Conservation (phyloP, 35 echinoderm and acorn worm genomes). For the Ophiothrix spiculata region DNA sequence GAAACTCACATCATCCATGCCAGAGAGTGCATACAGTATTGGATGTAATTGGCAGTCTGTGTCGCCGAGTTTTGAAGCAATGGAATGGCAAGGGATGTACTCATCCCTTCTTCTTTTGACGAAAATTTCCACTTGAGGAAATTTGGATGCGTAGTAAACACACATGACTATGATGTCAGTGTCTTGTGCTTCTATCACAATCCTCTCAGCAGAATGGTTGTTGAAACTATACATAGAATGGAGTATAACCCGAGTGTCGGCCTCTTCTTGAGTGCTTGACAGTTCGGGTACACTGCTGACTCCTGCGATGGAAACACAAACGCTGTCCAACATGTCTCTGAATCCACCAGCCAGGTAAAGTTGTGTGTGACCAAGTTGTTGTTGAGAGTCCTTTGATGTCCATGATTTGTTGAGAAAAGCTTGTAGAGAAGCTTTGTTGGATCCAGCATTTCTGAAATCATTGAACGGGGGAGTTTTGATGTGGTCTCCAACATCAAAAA, state of each 20-base stretch:
- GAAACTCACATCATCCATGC: not conserved
- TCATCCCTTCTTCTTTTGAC: not conserved
- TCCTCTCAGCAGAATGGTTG: not conserved
- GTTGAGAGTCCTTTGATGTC: not conserved
- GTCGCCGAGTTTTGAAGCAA: not conserved
- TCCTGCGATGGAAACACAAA: not conserved
- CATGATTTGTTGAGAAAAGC: not conserved
- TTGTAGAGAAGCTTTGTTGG: not conserved
- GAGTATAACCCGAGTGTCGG: not conserved
- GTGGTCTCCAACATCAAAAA: not conserved
- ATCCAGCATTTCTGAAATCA: not conserved
- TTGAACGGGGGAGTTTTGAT: not conserved
- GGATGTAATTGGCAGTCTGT: not conserved
- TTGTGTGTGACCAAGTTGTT: not conserved
- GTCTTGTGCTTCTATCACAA: not conserved
- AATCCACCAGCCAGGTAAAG: not conserved
- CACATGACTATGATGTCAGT: not conserved
- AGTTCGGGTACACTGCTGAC: not conserved
- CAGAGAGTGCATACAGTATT: not conserved
- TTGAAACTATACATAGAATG: constrained; percentile 1
- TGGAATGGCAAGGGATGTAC: not conserved
- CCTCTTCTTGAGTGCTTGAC: not conserved
- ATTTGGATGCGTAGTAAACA: not conserved
- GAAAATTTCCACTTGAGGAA: not conserved
- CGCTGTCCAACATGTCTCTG: not conserved